These are phyloP conservation scores for Thereva nobilitata DNA, from an alignment of 2,888 invertebrate genomes.

Conservation along the genomic window DNA sequence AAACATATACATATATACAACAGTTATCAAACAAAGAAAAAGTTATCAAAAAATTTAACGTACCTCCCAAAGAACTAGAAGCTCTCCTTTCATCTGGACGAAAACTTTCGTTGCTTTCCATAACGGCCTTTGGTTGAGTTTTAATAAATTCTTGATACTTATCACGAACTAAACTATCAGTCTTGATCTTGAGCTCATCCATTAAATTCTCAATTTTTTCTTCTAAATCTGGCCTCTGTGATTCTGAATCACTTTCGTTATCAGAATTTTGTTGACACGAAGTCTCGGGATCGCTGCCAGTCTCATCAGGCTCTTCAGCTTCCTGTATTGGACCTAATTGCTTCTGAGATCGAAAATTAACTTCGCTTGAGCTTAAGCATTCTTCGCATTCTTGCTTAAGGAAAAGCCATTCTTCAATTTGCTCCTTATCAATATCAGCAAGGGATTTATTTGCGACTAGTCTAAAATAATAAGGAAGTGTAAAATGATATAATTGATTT, in stretches of 20 bases:
- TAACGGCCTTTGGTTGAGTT: constrained; percentile 55
- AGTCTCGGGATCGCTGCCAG: constrained; percentile 66
- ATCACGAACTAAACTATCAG: constrained; percentile 68
- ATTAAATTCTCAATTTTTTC: constrained; percentile 74
- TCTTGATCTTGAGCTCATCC: constrained; percentile 71
- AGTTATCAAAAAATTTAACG: constrained; percentile 6
- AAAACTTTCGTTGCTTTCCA: constrained; percentile 55
- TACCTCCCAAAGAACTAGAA: constrained; percentile 44
- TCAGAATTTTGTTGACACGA: constrained; percentile 55
- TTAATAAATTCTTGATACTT: constrained; percentile 66
- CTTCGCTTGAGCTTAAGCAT: constrained; percentile 62
- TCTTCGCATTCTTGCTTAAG: constrained; percentile 87
- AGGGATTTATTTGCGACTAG: constrained; percentile 71
- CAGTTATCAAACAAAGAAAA: background rate
- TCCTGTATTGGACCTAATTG: constrained; percentile 59
- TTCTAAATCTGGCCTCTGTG: constrained; percentile 68
- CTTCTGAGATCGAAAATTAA: constrained; percentile 49
- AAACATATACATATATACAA: background rate
- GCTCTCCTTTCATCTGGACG: constrained; percentile 44
- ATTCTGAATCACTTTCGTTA: constrained; percentile 59
- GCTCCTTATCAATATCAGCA: constrained; percentile 72
- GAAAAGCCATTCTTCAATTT: constrained; percentile 81
- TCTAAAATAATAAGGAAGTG: constrained; percentile 47
- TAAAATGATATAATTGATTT: constrained; percentile 17
- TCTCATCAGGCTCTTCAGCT: constrained; percentile 66